Evolutionary conservation across 1,140 invertebrate genomes (phyloP).

Genomic region (Lepidostoma basale): DNA sequence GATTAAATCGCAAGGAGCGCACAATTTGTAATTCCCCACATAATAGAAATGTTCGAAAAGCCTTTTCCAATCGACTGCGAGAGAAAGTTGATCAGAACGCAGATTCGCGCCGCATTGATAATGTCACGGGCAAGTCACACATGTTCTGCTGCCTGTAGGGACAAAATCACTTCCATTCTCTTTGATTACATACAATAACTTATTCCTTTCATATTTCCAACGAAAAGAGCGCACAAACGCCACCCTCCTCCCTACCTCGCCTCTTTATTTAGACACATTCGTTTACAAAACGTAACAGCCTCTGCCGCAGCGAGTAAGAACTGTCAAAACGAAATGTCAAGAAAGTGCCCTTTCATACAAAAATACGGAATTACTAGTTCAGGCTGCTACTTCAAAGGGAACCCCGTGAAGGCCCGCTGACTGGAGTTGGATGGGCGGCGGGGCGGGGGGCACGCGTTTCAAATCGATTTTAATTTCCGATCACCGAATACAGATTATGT

Average conservation of each 20-base stretch:
- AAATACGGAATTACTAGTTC: constrained; percentile 39
- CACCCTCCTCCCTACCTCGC: background rate
- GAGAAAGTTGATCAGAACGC: constrained; percentile 16
- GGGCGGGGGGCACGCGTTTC: constrained; percentile 26
- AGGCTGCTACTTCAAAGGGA: constrained; percentile 31
- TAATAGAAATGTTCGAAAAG: constrained; percentile 16
- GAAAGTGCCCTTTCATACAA: constrained; percentile 44
- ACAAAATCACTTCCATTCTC: constrained; percentile 43
- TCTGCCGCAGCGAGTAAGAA: constrained; percentile 27
- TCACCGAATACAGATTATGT: constrained; percentile 47
- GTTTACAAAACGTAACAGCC: constrained; percentile 33
- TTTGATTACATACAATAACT: constrained; percentile 44
- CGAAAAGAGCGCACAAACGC: constrained; percentile 16
- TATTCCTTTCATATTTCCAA: constrained; percentile 44
- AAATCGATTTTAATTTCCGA: constrained; percentile 47
- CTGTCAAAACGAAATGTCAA: constrained; percentile 46
- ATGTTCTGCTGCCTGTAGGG: constrained; percentile 29
- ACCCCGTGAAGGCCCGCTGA: too few relatives aligned
- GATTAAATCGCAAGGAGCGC: too few relatives aligned
- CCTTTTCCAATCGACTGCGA: background rate
- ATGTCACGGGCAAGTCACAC: constrained; percentile 27
- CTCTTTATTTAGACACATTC: constrained; percentile 36
- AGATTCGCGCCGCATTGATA: constrained; percentile 28
- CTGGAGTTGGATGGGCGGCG: background rate
- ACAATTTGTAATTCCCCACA: constrained; percentile 1